Conservation (phyloP, 2,113 vertebrate genomes). For the Microtus pennsylvanicus region DNA sequence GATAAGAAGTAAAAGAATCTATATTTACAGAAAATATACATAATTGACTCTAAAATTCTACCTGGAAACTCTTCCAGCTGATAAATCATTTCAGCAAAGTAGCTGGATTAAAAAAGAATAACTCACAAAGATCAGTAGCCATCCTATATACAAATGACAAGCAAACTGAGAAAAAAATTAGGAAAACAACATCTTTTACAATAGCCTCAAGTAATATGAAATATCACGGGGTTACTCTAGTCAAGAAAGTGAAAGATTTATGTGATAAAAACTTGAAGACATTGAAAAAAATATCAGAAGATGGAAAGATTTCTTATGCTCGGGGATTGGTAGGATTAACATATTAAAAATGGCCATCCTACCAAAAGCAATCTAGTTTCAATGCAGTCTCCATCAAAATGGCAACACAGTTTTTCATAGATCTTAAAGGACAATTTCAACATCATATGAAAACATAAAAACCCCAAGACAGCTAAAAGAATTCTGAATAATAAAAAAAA, state of each 20-base stretch:
- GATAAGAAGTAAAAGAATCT: background rate
- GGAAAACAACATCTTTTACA: background rate
- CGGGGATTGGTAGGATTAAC: background rate
- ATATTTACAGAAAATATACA: background rate
- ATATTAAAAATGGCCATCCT: background rate
- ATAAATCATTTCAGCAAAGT: background rate
- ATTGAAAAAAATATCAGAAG: background rate
- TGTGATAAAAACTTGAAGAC: background rate
- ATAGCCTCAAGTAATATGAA: background rate
- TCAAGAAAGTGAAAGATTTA: background rate
- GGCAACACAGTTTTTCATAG: background rate
- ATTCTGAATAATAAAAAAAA: background rate
- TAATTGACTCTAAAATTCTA: background rate
- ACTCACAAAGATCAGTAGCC: background rate
- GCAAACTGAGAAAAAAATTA: background rate
- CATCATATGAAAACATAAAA: background rate
- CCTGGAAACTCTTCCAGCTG: background rate
- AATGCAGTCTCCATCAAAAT: background rate
- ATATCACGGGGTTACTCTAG: background rate
- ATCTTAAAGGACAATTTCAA: background rate
- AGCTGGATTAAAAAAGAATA: background rate
- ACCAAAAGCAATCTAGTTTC: background rate
- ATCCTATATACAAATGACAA: background rate
- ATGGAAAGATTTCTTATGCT: background rate
- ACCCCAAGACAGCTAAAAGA: background rate